phyloP scores from a whole-genome alignment of 2,797 vertebrate genomes.

The Acrossocheilus wenchowensis region DNA sequence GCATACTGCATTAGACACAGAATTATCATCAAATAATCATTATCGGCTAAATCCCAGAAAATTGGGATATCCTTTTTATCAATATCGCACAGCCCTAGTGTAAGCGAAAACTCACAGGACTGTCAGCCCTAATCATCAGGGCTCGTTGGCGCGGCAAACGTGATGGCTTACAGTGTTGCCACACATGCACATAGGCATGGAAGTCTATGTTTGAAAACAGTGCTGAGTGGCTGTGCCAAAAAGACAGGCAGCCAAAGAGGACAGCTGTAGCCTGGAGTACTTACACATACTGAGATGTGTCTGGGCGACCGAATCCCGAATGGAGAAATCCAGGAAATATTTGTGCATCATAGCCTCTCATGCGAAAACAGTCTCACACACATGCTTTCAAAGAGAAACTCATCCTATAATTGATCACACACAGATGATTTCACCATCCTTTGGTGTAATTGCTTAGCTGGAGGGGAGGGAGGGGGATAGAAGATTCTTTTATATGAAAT shows the following conservation, averaged over 20 bases:
- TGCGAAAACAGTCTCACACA: constrained; percentile 58
- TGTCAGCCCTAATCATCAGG: constrained; percentile 23
- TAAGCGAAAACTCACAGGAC: background rate
- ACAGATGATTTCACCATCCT: constrained; percentile 56
- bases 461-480: constrained; percentile 68
- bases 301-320: constrained; percentile 47
- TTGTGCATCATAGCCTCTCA: constrained; percentile 59
- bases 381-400: constrained; percentile 37
- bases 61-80: background rate
- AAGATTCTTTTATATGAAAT: constrained; percentile 79
- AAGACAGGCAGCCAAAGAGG: constrained; percentile 66
- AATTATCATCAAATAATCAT: background rate
- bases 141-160: constrained; percentile 2
- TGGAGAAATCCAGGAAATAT: constrained; percentile 78
- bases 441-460: constrained; percentile 72
- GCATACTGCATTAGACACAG: background rate
- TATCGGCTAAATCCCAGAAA: background rate
- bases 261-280: constrained; percentile 73
- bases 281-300: constrained; percentile 66
- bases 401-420: constrained; percentile 57
- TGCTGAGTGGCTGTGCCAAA: constrained; percentile 45
- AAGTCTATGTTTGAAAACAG: constrained; percentile 54
- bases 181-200: constrained; percentile 66
- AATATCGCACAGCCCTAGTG: background rate
- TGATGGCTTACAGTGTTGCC: constrained; percentile 75